phyloP scores from a whole-genome alignment of 2,888 invertebrate genomes.

The Rhopalosiphum nymphaeae region DNA sequence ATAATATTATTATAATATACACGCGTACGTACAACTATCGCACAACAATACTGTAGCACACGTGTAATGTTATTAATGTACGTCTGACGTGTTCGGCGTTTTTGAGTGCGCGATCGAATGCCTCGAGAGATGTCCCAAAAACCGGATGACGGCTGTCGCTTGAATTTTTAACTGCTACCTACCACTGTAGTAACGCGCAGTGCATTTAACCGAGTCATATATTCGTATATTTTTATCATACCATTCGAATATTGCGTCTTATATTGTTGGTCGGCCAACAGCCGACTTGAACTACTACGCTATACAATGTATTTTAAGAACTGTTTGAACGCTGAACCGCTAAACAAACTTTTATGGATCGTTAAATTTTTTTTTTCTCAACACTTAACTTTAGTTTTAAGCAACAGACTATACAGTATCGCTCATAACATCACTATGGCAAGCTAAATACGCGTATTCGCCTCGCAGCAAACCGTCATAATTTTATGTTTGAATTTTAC shows the following conservation, averaged over 20 bases:
- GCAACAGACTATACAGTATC: background rate
- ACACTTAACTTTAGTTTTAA: constrained; percentile 28
- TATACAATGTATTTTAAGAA: constrained; percentile 48
- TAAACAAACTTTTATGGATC: constrained; percentile 58
- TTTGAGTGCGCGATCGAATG: background rate
- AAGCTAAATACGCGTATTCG: background rate
- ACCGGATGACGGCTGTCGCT: background rate
- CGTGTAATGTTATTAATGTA: background rate
- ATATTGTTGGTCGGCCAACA: background rate
- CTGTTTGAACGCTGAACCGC: constrained; percentile 20
- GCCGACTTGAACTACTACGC: background rate
- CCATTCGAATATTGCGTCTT: background rate
- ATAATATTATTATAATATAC: background rate
- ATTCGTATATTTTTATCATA: background rate
- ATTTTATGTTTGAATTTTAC: constrained; percentile 38
- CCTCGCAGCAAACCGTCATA: background rate
- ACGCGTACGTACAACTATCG: background rate
- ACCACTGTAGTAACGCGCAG: background rate
- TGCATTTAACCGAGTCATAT: background rate
- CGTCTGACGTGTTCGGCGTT: background rate
- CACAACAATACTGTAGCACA: background rate
- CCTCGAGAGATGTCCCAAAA: background rate
- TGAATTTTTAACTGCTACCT: background rate
- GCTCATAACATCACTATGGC: background rate
- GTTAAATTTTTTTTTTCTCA: constrained; percentile 19